Evolutionary conservation across 2,113 vertebrate genomes (phyloP).

Genomic region (Saccopteryx bilineata): DNA sequence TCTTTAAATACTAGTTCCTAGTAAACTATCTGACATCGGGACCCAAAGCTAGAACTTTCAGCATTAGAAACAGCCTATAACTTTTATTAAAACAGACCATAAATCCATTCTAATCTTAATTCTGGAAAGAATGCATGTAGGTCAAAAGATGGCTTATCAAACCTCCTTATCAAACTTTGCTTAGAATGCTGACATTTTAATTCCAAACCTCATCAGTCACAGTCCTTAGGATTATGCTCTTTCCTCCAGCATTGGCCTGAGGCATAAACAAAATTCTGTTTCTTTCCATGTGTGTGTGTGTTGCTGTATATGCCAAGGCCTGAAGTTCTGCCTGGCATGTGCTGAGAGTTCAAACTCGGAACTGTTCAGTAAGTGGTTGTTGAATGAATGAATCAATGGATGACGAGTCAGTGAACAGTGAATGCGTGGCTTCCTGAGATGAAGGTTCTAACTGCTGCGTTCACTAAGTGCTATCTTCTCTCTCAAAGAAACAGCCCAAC

Average conservation of each 20-base stretch:
- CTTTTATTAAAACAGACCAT: background rate
- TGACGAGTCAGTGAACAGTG: no score
- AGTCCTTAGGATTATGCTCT: background rate
- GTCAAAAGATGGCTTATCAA: background rate
- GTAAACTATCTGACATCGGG: background rate
- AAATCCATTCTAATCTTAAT: background rate
- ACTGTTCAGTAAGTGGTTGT: background rate
- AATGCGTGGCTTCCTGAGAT: background rate
- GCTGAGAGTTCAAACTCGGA: background rate
- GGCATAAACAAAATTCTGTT: constrained; percentile 34
- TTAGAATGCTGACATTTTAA: constrained; percentile 24
- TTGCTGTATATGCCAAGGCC: background rate
- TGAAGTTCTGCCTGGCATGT: background rate
- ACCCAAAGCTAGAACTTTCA: background rate
- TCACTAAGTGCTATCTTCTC: background rate
- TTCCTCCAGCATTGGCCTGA: constrained; percentile 1
- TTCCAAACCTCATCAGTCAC: background rate
- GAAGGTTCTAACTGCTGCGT: background rate
- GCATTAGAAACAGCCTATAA: background rate
- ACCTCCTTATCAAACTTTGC: background rate
- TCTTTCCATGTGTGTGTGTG: background rate
- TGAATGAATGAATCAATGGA: background rate
- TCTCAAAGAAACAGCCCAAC: background rate
- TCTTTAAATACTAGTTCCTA: background rate
- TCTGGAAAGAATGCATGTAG: constrained; percentile 20